phyloP scores from a whole-genome alignment of 2,797 vertebrate species.

The Naso thynnoides region DNA sequence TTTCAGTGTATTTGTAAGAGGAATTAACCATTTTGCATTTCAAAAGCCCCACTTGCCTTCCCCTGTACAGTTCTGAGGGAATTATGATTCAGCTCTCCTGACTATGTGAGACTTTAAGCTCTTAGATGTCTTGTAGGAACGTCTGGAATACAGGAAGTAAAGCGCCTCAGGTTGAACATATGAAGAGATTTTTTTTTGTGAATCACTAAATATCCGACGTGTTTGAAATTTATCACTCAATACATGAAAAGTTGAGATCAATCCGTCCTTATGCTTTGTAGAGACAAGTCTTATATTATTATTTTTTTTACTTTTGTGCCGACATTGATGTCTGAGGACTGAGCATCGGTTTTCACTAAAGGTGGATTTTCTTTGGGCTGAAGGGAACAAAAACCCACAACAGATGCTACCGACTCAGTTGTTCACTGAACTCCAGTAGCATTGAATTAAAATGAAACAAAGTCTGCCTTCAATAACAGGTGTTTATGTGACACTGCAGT shows the following conservation, averaged over 20 bases:
- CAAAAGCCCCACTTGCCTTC: slow-evolving; percentile 63
- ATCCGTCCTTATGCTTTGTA: not conserved
- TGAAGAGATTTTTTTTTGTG: slow-evolving; percentile 10
- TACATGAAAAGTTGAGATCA: slow-evolving; percentile 28
- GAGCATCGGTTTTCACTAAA: slow-evolving; percentile 7
- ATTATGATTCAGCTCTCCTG: slow-evolving; percentile 62
- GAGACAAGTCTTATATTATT: not conserved
- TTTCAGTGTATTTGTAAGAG: slow-evolving; percentile 62
- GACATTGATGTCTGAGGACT: not conserved
- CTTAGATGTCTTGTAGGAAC: slow-evolving; percentile 52
- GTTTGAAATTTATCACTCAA: slow-evolving; percentile 33
- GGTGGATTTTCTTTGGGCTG: not conserved
- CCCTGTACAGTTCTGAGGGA: slow-evolving; percentile 53
- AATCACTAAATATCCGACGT: slow-evolving; percentile 7
- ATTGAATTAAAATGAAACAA: slow-evolving; percentile 34
- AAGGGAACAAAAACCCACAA: not conserved
- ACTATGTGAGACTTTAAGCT: slow-evolving; percentile 60
- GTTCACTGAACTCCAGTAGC: slow-evolving; percentile 1
- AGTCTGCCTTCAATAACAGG: slow-evolving; percentile 11
- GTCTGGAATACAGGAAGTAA: slow-evolving; percentile 47
- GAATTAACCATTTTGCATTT: slow-evolving; percentile 79
- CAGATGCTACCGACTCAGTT: slow-evolving; percentile 30
- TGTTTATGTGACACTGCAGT: not conserved
- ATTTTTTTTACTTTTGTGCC: not conserved
- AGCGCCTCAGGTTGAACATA: slow-evolving; percentile 50